Evolutionary conservation across 2,797 vertebrate species (phyloP).

Genomic region (Syndactyla subalaris): DNA sequence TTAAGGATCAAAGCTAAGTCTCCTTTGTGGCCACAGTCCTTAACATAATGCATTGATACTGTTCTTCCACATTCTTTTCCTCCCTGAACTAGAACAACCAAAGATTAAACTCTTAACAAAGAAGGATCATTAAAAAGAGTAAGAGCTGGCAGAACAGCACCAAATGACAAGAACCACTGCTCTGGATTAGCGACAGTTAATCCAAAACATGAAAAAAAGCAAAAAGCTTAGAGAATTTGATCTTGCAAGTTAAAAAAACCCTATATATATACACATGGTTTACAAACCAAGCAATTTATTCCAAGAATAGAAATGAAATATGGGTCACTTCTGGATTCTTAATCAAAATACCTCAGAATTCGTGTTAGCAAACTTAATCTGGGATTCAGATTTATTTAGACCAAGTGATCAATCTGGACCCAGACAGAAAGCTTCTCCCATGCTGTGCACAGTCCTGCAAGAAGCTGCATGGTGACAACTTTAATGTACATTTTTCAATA

Average conservation of each 20-base stretch:
- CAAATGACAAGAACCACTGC: constrained; percentile 29
- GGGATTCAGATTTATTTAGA: constrained; percentile 39
- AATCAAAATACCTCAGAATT: constrained; percentile 43
- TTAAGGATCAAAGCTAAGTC: background rate
- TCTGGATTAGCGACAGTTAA: constrained; percentile 33
- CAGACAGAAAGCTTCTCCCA: background rate
- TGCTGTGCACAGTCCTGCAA: background rate
- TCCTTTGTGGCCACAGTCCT: background rate
- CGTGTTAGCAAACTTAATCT: constrained; percentile 26
- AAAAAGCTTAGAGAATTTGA: constrained; percentile 44
- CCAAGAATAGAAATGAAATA: constrained; percentile 51
- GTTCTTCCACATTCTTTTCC: background rate
- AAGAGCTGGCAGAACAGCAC: constrained; percentile 8
- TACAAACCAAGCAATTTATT: constrained; percentile 50
- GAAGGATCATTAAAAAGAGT: background rate
- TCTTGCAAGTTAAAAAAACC: constrained; percentile 17
- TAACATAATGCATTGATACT: background rate
- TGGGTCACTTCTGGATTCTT: constrained; percentile 49
- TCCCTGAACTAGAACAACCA: background rate
- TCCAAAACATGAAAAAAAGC: background rate
- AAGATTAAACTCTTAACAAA: constrained; percentile 24
- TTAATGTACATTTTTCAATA: background rate
- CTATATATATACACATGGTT: constrained; percentile 24
- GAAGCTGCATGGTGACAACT: background rate
- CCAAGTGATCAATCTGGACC: constrained; percentile 26